Evolutionary conservation across 2,113 vertebrate species (phyloP), one percentile per base, ranked within the genome.

Genomic region (Pandion haliaetus): DNA sequence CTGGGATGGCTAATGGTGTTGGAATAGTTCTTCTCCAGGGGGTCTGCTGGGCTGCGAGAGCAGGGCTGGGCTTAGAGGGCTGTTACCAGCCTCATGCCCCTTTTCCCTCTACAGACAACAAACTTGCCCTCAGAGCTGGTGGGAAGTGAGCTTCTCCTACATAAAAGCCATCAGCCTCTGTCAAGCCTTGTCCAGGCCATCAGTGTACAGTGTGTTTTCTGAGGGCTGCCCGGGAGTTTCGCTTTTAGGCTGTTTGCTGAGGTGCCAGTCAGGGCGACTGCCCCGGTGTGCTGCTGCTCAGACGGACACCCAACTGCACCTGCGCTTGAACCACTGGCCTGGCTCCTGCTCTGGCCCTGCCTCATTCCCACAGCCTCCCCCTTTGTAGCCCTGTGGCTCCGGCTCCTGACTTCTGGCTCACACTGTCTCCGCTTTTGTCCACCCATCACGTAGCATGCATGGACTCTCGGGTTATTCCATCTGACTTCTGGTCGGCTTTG

Each of bases 371-470:
- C 25, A 31, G 42, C 23, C 62, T 79, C 16, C 52, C 17, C 8
- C 14, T n/a, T 54, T 1, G 0, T 47, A 58, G 45, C 29, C 34
- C 50, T 12, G 34, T 54, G 65, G 11, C 40, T 79, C 54, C 0
- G 0, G 38, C 17, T 74, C 31, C 38, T 40, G 58, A 31, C 38
- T 72, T 78, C 54, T 72, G 52, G 26, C 18, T 66, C 26, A 25
- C 16, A 4, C 6, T 8, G 40, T 34, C 34, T 44, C 40, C 5
- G 3, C 24, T 81, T 69, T 38, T 38, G 9, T 47, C 26, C 29
- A n/a, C 65, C 10, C 2, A 0, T n/a, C 67, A n/a, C 0, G 1
- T 9, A 45, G 36, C 44, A 4, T 10, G 26, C 44, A 12, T 2
- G 19, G 23, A 16, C 5, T 25, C 61, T 36, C 0, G 0, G 50